Base-by-base conservation (phyloP, 2,113 vertebrate species). In the Onychostoma macrolepis region DNA sequence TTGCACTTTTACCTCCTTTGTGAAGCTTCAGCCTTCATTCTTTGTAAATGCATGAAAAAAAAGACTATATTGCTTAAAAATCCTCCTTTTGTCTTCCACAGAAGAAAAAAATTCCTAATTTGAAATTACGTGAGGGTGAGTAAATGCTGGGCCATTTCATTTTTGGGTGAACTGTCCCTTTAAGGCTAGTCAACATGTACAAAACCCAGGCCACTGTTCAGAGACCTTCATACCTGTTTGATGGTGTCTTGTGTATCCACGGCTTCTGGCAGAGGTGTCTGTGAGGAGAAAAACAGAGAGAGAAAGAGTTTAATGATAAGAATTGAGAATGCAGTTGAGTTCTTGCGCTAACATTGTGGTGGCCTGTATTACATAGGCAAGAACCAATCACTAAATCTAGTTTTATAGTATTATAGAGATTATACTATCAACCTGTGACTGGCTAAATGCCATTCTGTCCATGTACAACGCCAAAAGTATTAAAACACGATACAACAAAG, bases 241-340 rank as follows among this genome's bases (percentile, higher is more conserved):
- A 96, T 95, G 2, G 94, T 92, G 92, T 95, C 93, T 89, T 95
- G 94, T 56, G 94, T 92, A 82, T 94, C 88, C 89, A 94, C 80
- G 33, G 90, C 86, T 61, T 95, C 95, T 80, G 94, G 92, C 88
- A 96, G 91, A 2, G 95, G 95, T 53, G 95, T 96, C 95, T 96
- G 80, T 30, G 13, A 30, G 71, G 76, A 80, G 43, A 86, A 11
- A 87, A 58, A 86, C 4, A 87, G 45, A 87, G 56, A 84, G 19
- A 85, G 56, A 88, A 50, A 48, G 45, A 84, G 43, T 10, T 12
- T 15, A 7, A 21, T 33, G 88, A 78, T 28, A 78, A 75, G 41
- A 45, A 26, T 28, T 81, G 88, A 85, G 36, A 45, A 26, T 50
- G 2, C 45, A 50, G 26, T 9, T 24, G 53, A 24, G 50, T 58